Evolutionary conservation across 2,888 invertebrate species (phyloP).

Genomic region (Bombyx huttoni): DNA sequence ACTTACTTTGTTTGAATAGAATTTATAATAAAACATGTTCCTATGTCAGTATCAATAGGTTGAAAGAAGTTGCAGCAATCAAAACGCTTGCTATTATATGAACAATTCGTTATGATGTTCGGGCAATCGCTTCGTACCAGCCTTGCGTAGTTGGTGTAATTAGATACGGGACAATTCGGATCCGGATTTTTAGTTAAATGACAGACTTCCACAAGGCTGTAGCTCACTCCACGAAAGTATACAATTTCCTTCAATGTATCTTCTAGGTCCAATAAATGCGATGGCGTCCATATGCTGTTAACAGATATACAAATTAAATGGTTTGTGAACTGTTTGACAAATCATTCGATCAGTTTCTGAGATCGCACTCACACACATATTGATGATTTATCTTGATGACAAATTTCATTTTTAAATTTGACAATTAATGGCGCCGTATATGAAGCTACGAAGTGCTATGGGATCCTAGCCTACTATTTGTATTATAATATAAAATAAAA

Average conservation of each 20-base stretch:
- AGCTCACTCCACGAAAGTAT: conserved; percentile 78
- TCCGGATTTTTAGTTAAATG: conserved; percentile 54
- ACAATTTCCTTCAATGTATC: conserved; percentile 79
- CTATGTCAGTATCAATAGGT: conserved; percentile 72
- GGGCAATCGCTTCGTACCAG: conserved; percentile 68
- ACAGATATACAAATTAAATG: neutral
- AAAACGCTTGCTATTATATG: conserved; percentile 63
- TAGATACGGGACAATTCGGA: conserved; percentile 69
- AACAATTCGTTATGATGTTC: conserved; percentile 61
- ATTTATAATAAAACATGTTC: conserved; percentile 74
- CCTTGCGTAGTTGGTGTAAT: conserved; percentile 73
- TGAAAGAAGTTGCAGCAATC: conserved; percentile 76
- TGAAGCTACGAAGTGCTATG: too few relatives aligned
- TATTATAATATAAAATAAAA: too few relatives aligned
- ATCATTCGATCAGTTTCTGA: too few relatives aligned
- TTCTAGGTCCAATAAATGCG: conserved; percentile 78
- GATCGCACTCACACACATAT: too few relatives aligned
- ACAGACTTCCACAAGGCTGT: conserved; percentile 76
- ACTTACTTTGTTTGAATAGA: conserved; percentile 71
- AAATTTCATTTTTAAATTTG: too few relatives aligned
- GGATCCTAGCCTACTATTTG: too few relatives aligned
- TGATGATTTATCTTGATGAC: too few relatives aligned
- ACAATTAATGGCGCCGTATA: too few relatives aligned
- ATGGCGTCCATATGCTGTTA: conserved; percentile 75
- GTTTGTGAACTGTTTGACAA: too few relatives aligned